These are phyloP conservation scores for Nerophis ophidion DNA, from an alignment of 2,113 vertebrate species.

Conservation along the genomic window DNA sequence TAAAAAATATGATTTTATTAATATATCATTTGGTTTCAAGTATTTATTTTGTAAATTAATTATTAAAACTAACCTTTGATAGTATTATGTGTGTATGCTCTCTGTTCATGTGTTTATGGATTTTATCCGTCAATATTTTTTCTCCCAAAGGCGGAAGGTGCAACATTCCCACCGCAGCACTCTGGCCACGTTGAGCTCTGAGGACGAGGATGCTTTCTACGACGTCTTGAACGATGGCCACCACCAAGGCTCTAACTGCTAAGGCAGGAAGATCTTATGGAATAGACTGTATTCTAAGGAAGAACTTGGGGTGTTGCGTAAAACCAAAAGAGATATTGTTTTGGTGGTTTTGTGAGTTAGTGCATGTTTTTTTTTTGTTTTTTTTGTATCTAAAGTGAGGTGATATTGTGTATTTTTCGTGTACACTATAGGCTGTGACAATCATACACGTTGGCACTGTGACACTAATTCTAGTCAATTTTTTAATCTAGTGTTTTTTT, in stretches of 20 bases:
- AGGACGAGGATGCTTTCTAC: conserved; percentile 79
- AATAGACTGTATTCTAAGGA: not conserved
- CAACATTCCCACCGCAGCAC: conserved; percentile 63
- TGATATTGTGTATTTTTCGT: conserved; percentile 14
- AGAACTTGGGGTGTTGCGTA: not conserved
- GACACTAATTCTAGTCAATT: conserved; percentile 25
- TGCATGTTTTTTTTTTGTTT: conserved; percentile 34
- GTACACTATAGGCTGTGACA: conserved; percentile 41
- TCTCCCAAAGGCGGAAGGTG: conserved; percentile 74
- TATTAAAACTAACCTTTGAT: not conserved
- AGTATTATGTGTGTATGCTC: not conserved
- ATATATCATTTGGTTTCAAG: not conserved
- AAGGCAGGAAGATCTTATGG: conserved; percentile 15
- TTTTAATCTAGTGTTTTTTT: not conserved
- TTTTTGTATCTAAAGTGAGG: conserved; percentile 28
- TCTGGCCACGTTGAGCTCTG: conserved; percentile 77
- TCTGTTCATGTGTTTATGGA: not conserved
- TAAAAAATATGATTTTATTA: not conserved
- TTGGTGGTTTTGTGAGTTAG: conserved; percentile 7
- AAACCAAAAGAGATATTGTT: conserved; percentile 25
- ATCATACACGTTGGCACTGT: conserved; percentile 43
- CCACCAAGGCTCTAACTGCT: conserved; percentile 80
- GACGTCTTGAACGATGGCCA: conserved; percentile 78
- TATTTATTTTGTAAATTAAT: not conserved
- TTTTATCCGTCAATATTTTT: not conserved